These are phyloP conservation scores for Ophion ventricosus DNA, from an alignment of 2,888 invertebrate species.

Conservation along the genomic window DNA sequence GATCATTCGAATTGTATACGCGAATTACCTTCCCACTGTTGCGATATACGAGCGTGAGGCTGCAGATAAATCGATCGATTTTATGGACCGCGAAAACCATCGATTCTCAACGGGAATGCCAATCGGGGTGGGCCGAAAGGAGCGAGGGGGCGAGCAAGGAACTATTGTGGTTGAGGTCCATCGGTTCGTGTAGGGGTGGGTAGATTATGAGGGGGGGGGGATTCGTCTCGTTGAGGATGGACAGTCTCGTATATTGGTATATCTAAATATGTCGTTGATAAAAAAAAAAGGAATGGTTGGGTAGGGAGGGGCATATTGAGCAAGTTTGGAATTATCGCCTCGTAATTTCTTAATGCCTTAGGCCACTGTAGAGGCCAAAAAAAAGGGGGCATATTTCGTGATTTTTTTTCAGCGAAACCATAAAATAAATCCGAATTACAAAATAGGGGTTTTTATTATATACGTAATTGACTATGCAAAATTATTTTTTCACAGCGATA, in stretches of 20 bases:
- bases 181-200: slow-evolving; percentile 23
- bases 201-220: background rate
- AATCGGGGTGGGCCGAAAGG: background rate
- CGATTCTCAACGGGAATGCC: slow-evolving; percentile 44
- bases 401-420: too few relatives aligned
- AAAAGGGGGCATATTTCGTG: too few relatives aligned
- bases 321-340: too few relatives aligned
- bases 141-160: background rate
- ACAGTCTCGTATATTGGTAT: slow-evolving; percentile 8
- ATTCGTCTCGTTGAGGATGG: slow-evolving; percentile 19
- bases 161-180: slow-evolving; percentile 49
- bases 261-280: background rate
- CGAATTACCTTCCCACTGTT: slow-evolving; percentile 56
- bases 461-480: too few relatives aligned
- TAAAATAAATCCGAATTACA: too few relatives aligned
- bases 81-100: slow-evolving; percentile 62
- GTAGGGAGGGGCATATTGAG: too few relatives aligned
- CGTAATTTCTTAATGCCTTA: too few relatives aligned
- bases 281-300: too few relatives aligned
- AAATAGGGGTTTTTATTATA: too few relatives aligned
- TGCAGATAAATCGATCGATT: slow-evolving; percentile 63
- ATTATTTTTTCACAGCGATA: too few relatives aligned
- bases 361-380: too few relatives aligned
- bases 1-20: slow-evolving; percentile 45
- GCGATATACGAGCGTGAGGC: slow-evolving; percentile 36